Base-by-base conservation (phyloP, 2,888 invertebrate genomes). In the Clepsis dumicolana region DNA sequence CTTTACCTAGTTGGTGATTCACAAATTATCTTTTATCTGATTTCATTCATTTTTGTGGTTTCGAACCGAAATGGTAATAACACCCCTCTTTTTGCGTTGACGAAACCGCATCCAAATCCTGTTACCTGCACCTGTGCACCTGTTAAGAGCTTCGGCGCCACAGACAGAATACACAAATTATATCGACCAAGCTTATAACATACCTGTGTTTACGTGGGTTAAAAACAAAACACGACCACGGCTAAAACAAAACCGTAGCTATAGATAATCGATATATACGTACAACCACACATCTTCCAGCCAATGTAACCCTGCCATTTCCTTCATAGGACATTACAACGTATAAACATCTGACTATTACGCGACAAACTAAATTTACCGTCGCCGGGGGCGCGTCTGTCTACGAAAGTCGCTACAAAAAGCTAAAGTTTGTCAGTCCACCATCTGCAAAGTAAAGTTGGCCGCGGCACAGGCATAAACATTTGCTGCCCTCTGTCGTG, bases 301-400 rank as follows among this genome's bases (percentile, higher is more conserved):
- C 1, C 21, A 21, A 48, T 48, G 48, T 21, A 48, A 48, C 48
- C 21, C 48, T 0, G 18, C 64, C 48, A 57, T 64, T 64, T 16
- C 48, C n/a, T 35, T 57, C 48, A 64, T 64, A 48, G 48, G 48
- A 48, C 64, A 57, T 64, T 57, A 64, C 57, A 35, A 64, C 64
- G 48, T n/a, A 57, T 44, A 64, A 56, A 35, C 64, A 48, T 64
- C 48, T n/a, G 48, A 57, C 57, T 48, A 64, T 64, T 64, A 64
- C 64, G 25, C 24, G 48, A 35, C 48, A 57, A 64, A 64, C 35
- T 57, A 27, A 56, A 2, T 12, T 57, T 64, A 16, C 35, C 35
- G 16, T 25, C 14, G 18, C 2, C 24, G 18, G 24, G 44, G 44
- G 25, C 64, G 57, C 56, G n/a, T 25, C 48, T 35, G 1, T 54